phyloP scores from a whole-genome alignment of 2,888 invertebrate genomes.

The Tiphia femorata region DNA sequence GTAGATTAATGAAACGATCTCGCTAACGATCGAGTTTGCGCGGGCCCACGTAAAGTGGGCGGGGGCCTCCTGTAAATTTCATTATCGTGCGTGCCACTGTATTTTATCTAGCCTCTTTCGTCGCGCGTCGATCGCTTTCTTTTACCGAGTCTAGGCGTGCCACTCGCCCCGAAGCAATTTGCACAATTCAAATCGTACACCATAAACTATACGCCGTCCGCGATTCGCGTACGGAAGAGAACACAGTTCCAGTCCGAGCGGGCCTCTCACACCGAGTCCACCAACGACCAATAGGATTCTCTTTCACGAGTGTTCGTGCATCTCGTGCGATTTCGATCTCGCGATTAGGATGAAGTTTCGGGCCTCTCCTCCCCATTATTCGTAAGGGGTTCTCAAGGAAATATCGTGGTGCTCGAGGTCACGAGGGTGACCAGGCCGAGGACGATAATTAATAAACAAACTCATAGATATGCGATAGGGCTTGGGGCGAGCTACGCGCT shows the following conservation, averaged over 20 bases:
- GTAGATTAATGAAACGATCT: slow-evolving; percentile 63
- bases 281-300: too few species aligned
- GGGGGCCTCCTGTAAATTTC: slow-evolving; percentile 34
- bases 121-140: neutral
- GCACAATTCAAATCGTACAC: too few species aligned
- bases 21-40: slow-evolving; percentile 54
- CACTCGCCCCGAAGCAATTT: too few species aligned
- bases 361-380: slow-evolving; percentile 24
- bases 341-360: slow-evolving; percentile 43
- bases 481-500: slow-evolving; percentile 24
- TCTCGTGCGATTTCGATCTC: slow-evolving; percentile 27
- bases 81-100: slow-evolving; percentile 26
- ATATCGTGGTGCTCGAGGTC: slow-evolving; percentile 1
- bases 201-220: too few species aligned
- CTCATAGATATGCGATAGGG: slow-evolving; percentile 55
- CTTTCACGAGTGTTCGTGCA: slow-evolving; percentile 43
- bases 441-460: slow-evolving; percentile 59
- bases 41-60: slow-evolving; percentile 25
- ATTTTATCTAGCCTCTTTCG: slow-evolving; percentile 1
- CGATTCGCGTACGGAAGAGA: too few species aligned
- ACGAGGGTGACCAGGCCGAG: slow-evolving; percentile 8
- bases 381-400: neutral
- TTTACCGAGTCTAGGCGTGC: too few species aligned
- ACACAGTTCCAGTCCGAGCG: too few species aligned
- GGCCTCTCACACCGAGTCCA: too few species aligned